Conservation (phyloP, 2,888 invertebrate genomes). For the Athalia circularis region DNA sequence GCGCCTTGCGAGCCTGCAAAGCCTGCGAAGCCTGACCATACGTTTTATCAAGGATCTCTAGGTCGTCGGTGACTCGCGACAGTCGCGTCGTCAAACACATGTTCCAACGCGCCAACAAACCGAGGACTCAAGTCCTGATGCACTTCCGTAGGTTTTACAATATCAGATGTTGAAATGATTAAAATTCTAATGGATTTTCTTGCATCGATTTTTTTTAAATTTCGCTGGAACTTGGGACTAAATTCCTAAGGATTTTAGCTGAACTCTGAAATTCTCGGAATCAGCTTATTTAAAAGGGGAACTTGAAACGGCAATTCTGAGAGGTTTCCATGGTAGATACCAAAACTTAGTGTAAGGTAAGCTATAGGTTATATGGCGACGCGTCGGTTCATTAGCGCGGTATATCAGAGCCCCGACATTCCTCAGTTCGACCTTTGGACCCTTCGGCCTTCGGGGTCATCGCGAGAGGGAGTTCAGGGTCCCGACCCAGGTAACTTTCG, state of each 20-base stretch:
- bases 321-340: constrained; percentile 51
- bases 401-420: constrained; percentile 65
- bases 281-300: not conserved
- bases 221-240: too few relatives aligned
- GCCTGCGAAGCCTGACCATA: constrained; percentile 1
- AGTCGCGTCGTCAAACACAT: constrained; percentile 40
- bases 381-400: constrained; percentile 69
- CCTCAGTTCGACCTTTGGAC: constrained; percentile 67
- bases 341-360: constrained; percentile 43
- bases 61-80: constrained; percentile 39
- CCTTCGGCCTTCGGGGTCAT: constrained; percentile 55
- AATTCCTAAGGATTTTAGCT: too few relatives aligned
- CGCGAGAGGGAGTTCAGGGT: constrained; percentile 55
- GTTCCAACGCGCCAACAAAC: constrained; percentile 32
- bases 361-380: constrained; percentile 16
- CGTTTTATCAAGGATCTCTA: constrained; percentile 40
- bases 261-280: not conserved
- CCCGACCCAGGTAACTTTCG: constrained; percentile 56
- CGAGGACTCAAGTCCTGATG: constrained; percentile 12
- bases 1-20: not conserved
- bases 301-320: constrained; percentile 8
- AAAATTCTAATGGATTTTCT: too few relatives aligned
- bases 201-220: too few relatives aligned
- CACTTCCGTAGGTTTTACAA: constrained; percentile 3
- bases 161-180: too few relatives aligned